A percentile compares a stretch with the other conserved stretches of the same genome.
phyloP scores from a whole-genome alignment of 1,140 invertebrate genomes.

The Heliconius himera region DNA sequence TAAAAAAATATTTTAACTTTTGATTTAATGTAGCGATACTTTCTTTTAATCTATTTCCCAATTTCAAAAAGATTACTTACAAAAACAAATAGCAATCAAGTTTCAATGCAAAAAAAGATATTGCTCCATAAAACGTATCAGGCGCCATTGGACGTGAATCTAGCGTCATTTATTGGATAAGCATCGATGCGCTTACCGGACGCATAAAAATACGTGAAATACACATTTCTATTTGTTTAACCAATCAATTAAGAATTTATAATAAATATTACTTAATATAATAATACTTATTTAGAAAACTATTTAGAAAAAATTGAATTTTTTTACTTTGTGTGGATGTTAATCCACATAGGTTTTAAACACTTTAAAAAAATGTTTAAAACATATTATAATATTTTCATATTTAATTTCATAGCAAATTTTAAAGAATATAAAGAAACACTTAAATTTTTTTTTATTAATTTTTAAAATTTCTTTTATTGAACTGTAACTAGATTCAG shows the following conservation, averaged over 20 bases:
- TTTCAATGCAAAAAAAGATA: conserved; percentile 9
- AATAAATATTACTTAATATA: too few species aligned
- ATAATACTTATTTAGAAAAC: too few species aligned
- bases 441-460: too few species aligned
- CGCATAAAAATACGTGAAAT: neutral
- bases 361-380: too few species aligned
- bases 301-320: too few species aligned
- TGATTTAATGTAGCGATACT: neutral
- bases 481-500: conserved; percentile 52
- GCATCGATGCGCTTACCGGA: conserved; percentile 1
- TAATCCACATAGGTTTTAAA: too few species aligned
- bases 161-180: conserved; percentile 8
- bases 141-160: neutral
- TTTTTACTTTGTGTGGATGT: too few species aligned
- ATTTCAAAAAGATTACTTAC: neutral
- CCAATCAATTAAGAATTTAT: neutral
- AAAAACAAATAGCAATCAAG: conserved; percentile 1
- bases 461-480: too few species aligned
- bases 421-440: too few species aligned
- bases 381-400: too few species aligned
- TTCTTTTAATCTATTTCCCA: neutral
- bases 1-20: too few species aligned
- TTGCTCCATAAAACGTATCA: conserved; percentile 9
- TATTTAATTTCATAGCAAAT: too few species aligned
- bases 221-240: conserved; percentile 22